Conservation (phyloP, 2,888 invertebrate species). For the Nemotelus nigrinus region DNA sequence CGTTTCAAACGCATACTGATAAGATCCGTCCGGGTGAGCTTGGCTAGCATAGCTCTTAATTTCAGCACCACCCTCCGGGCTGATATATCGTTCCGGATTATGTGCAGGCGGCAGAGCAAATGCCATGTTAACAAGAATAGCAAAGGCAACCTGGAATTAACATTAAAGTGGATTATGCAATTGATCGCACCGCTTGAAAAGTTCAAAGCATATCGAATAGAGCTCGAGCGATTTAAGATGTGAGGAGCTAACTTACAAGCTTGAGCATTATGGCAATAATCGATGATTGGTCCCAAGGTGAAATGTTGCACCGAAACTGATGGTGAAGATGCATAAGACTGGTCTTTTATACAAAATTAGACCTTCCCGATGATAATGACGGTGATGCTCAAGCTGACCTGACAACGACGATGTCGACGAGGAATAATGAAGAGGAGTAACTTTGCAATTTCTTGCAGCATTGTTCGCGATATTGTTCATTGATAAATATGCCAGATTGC, state of each 20-base stretch:
- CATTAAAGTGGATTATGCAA: not conserved
- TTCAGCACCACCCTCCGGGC: constrained; percentile 57
- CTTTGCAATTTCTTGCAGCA: not conserved
- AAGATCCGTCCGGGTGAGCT: constrained; percentile 56
- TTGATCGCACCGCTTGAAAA: too few species aligned
- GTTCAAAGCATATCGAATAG: not conserved
- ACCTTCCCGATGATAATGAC: too few species aligned
- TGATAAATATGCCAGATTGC: not conserved
- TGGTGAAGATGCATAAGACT: constrained; percentile 14
- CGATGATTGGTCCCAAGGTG: constrained; percentile 1
- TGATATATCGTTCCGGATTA: constrained; percentile 13
- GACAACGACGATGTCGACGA: not conserved
- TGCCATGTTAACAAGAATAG: constrained; percentile 1
- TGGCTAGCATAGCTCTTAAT: constrained; percentile 45
- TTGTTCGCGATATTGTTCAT: not conserved
- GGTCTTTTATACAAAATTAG: constrained; percentile 27
- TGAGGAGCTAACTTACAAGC: constrained; percentile 9
- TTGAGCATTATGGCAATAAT: constrained; percentile 25
- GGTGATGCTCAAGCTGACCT: too few species aligned
- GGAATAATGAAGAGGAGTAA: not conserved
- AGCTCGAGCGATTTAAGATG: not conserved
- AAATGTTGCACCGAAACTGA: constrained; percentile 25
- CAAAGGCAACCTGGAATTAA: constrained; percentile 17
- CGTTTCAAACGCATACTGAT: constrained; percentile 67
- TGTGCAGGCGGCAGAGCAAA: constrained; percentile 1